Evolutionary conservation across 2,888 invertebrate species (phyloP), one percentile per base, ranked within the genome.

Genomic region (Trimorus sp.): DNA sequence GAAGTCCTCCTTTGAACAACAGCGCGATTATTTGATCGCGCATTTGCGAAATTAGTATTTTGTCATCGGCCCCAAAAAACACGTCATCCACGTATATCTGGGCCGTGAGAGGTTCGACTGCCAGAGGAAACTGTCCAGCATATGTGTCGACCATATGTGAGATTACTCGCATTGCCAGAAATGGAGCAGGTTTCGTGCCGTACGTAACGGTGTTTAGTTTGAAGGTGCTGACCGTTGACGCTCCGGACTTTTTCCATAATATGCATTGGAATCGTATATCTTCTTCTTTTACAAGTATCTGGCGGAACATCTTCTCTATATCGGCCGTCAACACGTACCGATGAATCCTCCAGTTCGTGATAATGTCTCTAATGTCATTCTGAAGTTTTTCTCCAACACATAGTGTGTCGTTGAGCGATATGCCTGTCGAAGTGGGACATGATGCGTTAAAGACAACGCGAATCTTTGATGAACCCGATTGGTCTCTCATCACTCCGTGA

Each of bases 301-400:
- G 70, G 12, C 53, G 14, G 48, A 70, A 70, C 70, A 70, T 70
- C 14, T 70, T 59, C 12, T 16, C 42, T 0, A 70, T 70, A 40
- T 60, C 70, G 0, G 60, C 48, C 5, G 38, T 26, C 1, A 70
- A 14, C 0, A 70, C 60, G 16, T 14, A 70, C 4, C 36, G 11
- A 26, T 60, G 60, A 12, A 11, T 9, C 9, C 70, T n/a, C 70
- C 70, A 60, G 40, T 59, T 59, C 6, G 36, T 15, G 0, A 69
- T 14, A 1, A 69, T 16, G 16, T 42, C 58, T 1, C 42, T 1
- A 7, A 60, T 37, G 4, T 60, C 51, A 12, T 45, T 70, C 14
- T 70, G 70, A 0, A 70, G 16, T 38, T 70, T 60, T 6, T 15
- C 49, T 0, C 70, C 60, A 48, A 53, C 11, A 16, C 8, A 26